Conservation (phyloP, 2,888 invertebrate species). For the Furcula furcula region DNA sequence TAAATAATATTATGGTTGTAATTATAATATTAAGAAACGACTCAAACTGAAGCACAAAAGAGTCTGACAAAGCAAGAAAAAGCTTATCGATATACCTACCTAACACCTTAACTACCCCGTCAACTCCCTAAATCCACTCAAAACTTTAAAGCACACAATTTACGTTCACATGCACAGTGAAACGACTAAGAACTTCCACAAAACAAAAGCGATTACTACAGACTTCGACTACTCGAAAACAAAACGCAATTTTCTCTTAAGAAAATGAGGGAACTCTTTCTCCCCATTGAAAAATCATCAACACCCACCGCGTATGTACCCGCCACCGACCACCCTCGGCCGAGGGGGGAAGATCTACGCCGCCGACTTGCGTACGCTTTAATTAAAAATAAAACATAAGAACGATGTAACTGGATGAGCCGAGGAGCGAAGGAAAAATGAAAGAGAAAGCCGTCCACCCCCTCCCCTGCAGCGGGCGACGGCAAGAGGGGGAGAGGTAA, state of each 20-base stretch:
- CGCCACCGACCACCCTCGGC: conserved; percentile 42
- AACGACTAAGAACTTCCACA: conserved; percentile 64
- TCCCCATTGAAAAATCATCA: conserved; percentile 83
- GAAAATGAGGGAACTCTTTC: conserved; percentile 83
- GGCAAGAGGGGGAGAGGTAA: conserved; percentile 47
- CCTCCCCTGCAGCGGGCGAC: conserved; percentile 43
- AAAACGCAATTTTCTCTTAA: conserved; percentile 83
- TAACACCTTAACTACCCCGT: conserved; percentile 58
- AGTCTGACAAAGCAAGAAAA: too few relatives aligned
- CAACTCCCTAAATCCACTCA: conserved; percentile 58
- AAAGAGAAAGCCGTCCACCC: conserved; percentile 80
- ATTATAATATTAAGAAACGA: too few relatives aligned
- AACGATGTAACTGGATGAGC: conserved; percentile 83
- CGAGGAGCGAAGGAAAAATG: conserved; percentile 82
- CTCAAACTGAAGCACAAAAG: too few relatives aligned
- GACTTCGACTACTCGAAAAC: conserved; percentile 82
- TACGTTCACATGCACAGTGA: conserved; percentile 71
- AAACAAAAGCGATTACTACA: conserved; percentile 82
- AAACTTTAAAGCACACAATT: conserved; percentile 77
- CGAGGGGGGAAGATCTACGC: conserved; percentile 74
- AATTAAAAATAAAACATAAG: conserved; percentile 83
- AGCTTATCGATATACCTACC: too few relatives aligned
- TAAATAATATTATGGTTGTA: too few relatives aligned
- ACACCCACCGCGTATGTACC: conserved; percentile 79
- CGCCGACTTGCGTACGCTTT: conserved; percentile 82